Conservation (phyloP, 2,113 vertebrate genomes). For the Australoheros scitulus region DNA sequence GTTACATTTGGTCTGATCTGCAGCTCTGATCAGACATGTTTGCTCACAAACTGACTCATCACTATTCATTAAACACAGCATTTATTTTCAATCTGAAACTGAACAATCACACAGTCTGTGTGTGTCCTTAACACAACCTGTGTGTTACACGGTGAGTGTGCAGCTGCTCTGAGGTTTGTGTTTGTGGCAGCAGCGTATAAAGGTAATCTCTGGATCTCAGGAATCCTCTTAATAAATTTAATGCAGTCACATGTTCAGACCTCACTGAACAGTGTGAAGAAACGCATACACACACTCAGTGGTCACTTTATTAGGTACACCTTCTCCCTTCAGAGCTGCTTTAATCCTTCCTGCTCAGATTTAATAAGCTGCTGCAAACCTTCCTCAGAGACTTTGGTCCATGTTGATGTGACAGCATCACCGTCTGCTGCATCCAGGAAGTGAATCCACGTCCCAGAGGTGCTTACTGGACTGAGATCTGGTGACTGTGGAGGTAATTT, state of each 20-base stretch:
- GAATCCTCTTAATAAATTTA: neutral
- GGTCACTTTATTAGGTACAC: neutral
- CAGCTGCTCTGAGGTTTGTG: neutral
- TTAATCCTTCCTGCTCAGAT: no score
- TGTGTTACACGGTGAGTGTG: rapidly evolving
- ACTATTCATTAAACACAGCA: no score
- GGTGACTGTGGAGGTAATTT: neutral
- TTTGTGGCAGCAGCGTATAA: no score
- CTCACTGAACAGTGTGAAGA: rapidly evolving
- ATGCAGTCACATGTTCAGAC: rapidly evolving
- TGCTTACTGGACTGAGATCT: neutral
- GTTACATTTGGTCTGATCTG: neutral
- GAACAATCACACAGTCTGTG: neutral
- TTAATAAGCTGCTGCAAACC: neutral
- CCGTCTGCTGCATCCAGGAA: rapidly evolving
- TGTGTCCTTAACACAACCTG: neutral
- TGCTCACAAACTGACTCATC: neutral
- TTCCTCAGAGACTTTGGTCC: neutral
- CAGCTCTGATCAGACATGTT: neutral
- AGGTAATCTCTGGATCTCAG: neutral
- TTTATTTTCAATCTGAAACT: neutral
- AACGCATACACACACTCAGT: rapidly evolving
- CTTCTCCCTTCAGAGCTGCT: no score
- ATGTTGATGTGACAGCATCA: neutral
- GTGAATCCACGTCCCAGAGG: neutral